A percentile compares a stretch with the other conserved stretches of the same genome.
Evolutionary conservation across 35 echinoderm and acorn worm species (phyloP).

Genomic region (Acanthaster planci): DNA sequence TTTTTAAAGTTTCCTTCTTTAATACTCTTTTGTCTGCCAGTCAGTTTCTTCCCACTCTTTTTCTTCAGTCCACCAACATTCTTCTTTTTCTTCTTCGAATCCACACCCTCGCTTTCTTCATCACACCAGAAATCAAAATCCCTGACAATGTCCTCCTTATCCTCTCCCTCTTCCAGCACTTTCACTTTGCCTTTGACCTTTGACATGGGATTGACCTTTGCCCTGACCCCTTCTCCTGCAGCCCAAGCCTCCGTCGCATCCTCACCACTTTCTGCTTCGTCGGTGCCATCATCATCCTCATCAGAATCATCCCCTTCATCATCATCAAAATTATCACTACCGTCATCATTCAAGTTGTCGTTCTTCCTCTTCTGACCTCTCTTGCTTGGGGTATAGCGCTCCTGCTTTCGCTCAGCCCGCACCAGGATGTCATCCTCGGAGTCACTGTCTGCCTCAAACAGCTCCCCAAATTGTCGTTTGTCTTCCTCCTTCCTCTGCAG

Average conservation of each 20-base stretch:
- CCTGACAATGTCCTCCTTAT: slow-evolving; percentile 73
- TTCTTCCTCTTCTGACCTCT: neutral
- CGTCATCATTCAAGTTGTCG: slow-evolving; percentile 56
- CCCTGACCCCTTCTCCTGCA: slow-evolving; percentile 43
- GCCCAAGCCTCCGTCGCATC: slow-evolving; percentile 39
- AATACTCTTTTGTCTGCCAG: neutral
- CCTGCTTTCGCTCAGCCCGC: slow-evolving; percentile 54
- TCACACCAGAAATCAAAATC: slow-evolving; percentile 83
- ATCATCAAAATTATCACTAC: slow-evolving; percentile 36
- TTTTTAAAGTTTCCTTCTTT: neutral
- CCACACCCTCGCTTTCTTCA: slow-evolving; percentile 39
- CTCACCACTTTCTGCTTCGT: slow-evolving; percentile 32
- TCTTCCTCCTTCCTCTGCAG: slow-evolving; percentile 52
- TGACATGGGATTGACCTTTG: slow-evolving; percentile 16
- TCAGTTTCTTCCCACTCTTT: neutral
- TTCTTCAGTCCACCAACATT: neutral
- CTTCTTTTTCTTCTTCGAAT: slow-evolving; percentile 23
- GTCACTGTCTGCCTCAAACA: slow-evolving; percentile 73
- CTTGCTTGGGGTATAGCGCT: slow-evolving; percentile 32
- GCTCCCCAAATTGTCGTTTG: slow-evolving; percentile 72
- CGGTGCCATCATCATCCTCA: slow-evolving; percentile 18
- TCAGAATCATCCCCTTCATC: slow-evolving; percentile 45
- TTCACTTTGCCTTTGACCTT: slow-evolving; percentile 29
- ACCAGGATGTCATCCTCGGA: slow-evolving; percentile 81
- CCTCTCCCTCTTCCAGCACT: slow-evolving; percentile 39